phyloP scores from a whole-genome alignment of 2,113 vertebrate species.

The Cercopithecus mona region DNA sequence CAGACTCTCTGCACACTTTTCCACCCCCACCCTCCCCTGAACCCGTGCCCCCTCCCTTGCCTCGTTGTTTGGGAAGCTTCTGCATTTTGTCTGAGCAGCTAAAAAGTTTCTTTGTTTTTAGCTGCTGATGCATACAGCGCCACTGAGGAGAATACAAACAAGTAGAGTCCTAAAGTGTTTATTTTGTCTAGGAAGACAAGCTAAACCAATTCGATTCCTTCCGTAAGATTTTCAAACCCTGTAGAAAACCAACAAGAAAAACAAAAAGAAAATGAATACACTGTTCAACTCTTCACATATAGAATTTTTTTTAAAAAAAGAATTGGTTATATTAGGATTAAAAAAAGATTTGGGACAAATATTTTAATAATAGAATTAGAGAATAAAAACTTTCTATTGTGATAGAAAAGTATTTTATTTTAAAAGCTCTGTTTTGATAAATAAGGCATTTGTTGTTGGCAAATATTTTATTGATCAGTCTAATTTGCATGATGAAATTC shows the following conservation, averaged over 20 bases:
- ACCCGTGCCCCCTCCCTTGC: conserved; percentile 59
- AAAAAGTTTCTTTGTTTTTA: conserved; percentile 97
- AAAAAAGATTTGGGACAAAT: not conserved
- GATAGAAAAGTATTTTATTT: not conserved
- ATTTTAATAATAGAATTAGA: not conserved
- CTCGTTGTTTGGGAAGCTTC: conserved; percentile 90
- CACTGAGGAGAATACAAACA: conserved; percentile 95
- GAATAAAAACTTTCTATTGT: not conserved
- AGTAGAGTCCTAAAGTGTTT: conserved; percentile 92
- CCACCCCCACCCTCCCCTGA: conserved; percentile 80
- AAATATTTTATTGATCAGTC: not conserved
- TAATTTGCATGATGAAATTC: not conserved
- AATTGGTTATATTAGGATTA: not conserved
- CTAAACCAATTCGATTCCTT: conserved; percentile 84
- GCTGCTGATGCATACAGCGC: conserved; percentile 93
- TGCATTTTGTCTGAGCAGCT: conserved; percentile 91
- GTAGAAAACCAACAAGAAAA: conserved; percentile 74
- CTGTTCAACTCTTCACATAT: conserved; percentile 2
- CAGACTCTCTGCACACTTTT: conserved; percentile 90
- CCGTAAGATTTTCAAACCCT: conserved; percentile 83
- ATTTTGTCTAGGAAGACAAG: conserved; percentile 90
- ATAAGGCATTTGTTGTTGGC: not conserved
- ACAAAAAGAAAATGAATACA: conserved; percentile 25
- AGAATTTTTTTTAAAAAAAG: not conserved
- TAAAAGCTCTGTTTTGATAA: not conserved